Evolutionary conservation across 2,113 vertebrate species (phyloP).

Genomic region (Dasyprocta punctata): DNA sequence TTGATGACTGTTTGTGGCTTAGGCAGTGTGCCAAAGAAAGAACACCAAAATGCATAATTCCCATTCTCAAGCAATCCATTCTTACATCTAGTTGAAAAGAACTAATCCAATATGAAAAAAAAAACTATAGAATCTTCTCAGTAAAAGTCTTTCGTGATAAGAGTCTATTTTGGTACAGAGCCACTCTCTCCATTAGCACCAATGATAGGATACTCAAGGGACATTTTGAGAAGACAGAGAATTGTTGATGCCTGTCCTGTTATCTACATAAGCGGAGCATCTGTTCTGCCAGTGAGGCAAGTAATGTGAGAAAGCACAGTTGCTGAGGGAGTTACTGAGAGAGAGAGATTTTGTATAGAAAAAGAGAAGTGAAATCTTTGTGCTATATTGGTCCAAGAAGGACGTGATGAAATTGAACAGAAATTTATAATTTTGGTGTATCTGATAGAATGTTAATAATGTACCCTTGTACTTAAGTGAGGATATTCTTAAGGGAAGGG

Average conservation of each 20-base stretch:
- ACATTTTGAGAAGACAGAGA: background rate
- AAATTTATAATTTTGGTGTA: background rate
- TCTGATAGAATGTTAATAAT: background rate
- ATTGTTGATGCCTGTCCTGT: background rate
- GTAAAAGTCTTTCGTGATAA: background rate
- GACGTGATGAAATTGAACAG: background rate
- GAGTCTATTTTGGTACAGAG: background rate
- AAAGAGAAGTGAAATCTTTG: background rate
- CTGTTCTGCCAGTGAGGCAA: background rate
- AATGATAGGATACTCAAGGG: background rate
- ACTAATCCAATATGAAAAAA: background rate
- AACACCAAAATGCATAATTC: background rate
- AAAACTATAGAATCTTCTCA: background rate
- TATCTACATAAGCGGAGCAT: background rate
- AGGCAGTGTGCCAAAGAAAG: background rate
- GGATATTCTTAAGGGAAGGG: background rate
- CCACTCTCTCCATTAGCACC: background rate
- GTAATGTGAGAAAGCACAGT: background rate
- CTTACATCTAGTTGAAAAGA: background rate
- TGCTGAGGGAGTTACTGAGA: background rate
- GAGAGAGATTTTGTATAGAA: background rate
- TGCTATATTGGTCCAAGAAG: background rate
- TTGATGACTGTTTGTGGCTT: background rate
- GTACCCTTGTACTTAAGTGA: background rate
- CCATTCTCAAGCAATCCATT: background rate